Base-by-base conservation (phyloP, 2,888 invertebrate species). In the Temnothorax ravouxi region DNA sequence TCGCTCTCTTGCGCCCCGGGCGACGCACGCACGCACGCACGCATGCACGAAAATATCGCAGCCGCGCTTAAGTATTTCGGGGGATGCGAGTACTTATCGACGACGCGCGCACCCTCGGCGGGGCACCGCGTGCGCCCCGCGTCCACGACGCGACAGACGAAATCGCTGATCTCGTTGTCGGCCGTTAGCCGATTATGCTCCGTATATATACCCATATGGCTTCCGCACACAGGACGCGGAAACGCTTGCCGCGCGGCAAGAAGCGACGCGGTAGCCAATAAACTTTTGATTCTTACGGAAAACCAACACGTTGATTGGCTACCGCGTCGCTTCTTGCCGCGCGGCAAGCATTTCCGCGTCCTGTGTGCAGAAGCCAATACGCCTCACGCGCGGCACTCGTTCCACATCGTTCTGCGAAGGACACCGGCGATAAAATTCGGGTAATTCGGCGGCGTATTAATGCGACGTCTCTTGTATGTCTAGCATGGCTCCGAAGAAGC, bases 401-500 rank as follows among this genome's bases (percentile, higher is more conserved):
- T 79, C 59, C 79, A 59, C 79, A 25, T 25, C 21, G 44, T 44
- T 69, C 18, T 34, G 15, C n/a, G 11, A 29, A 69, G 41, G 25
- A 56, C 29, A n/a, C 13, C 34, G 38, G 8, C 21, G 56, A 25
- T n/a, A 9, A 38, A 29, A 44, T 79, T 71, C 25, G n/a, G 9
- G 3, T 38, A 41, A 76, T 13, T 21, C n/a, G 11, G 34, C 34
- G 8, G 15, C 34, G 11, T 79, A 71, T 47, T 71, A 47, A 71
- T 18, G 44, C 50, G 3, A 79, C 13, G n/a, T 59, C 15, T 34
- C 21, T 25, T 62, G 25, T 77, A n/a, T 41, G 18, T 90, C 2
- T 81, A 93, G 93, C 89, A 97, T 97, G 97, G 96, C 98, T 91
- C 98, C 98, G 13, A 98, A 98, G 95, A 99, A 99, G 95, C 97